phyloP scores from a whole-genome alignment of 1,140 invertebrate species.

The Aricia agestis region DNA sequence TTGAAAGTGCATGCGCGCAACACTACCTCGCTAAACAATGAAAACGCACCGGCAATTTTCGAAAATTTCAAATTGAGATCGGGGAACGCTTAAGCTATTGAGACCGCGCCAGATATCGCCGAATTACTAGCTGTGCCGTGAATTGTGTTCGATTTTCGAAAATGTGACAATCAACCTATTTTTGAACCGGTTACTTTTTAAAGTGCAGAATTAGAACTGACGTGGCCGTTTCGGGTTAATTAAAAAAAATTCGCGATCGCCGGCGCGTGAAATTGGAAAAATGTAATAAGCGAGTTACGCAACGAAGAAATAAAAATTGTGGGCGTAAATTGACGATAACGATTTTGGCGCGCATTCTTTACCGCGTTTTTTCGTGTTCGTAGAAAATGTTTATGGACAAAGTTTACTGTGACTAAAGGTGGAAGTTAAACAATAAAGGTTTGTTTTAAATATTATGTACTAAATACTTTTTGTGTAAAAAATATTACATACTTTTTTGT shows the following conservation, averaged over 20 bases:
- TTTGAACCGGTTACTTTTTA: slow-evolving; percentile 29
- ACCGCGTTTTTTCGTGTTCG: slow-evolving; percentile 20
- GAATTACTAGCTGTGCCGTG: slow-evolving; percentile 30
- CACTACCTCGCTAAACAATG: slow-evolving; percentile 57
- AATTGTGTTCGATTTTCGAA: slow-evolving; percentile 38
- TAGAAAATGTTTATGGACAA: slow-evolving; percentile 19
- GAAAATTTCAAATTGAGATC: slow-evolving; percentile 50
- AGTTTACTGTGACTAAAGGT: slow-evolving; percentile 26
- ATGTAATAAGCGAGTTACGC: slow-evolving; percentile 43
- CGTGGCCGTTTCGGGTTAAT: slow-evolving; percentile 27
- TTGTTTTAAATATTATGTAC: background rate
- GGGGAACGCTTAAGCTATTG: slow-evolving; percentile 25
- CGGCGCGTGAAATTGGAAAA: slow-evolving; percentile 55
- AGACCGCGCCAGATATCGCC: slow-evolving; percentile 39
- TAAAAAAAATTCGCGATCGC: slow-evolving; percentile 27
- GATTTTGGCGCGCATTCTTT: slow-evolving; percentile 45
- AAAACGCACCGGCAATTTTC: slow-evolving; percentile 56
- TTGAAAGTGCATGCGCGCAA: slow-evolving; percentile 71
- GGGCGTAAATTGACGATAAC: slow-evolving; percentile 42
- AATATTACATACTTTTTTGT: too few relatives aligned
- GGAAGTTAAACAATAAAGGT: slow-evolving; percentile 5
- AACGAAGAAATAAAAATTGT: slow-evolving; percentile 48
- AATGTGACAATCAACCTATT: slow-evolving; percentile 45
- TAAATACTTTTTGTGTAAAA: too few relatives aligned
- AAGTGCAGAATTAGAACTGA: slow-evolving; percentile 37